Evolutionary conservation across 2,113 vertebrate genomes (phyloP).

Genomic region (Mesocricetus auratus): DNA sequence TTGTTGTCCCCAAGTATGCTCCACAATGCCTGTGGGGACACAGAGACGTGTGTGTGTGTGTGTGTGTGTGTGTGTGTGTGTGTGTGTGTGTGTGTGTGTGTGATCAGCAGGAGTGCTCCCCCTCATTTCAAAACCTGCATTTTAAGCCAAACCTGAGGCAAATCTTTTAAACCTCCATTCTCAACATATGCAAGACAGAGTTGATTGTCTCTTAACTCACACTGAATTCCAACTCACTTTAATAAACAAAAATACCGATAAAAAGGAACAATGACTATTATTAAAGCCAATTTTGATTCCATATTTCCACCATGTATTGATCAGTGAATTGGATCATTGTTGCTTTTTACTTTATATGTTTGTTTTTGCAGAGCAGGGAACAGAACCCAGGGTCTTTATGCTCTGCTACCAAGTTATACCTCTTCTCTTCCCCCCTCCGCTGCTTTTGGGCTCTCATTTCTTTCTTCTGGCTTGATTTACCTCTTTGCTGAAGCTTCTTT

Average conservation of each 20-base stretch:
- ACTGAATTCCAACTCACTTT: neutral
- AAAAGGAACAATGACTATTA: neutral
- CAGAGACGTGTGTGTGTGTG: neutral
- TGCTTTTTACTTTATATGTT: neutral
- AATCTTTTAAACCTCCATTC: neutral
- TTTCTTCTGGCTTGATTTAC: neutral
- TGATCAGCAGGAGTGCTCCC: neutral
- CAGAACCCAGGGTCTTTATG: neutral
- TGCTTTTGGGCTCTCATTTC: neutral
- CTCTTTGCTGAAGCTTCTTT: neutral
- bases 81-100: neutral
- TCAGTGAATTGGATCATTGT: neutral
- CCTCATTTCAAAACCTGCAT: neutral
- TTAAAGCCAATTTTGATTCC: neutral
- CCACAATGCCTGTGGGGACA: neutral
- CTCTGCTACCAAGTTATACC: neutral
- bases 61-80: neutral
- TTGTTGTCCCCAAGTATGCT: neutral
- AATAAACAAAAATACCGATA: neutral
- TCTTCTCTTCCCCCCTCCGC: accelerated
- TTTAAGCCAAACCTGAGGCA: neutral
- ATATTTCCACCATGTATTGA: neutral
- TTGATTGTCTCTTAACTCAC: neutral
- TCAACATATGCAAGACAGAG: neutral
- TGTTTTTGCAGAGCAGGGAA: neutral